These are phyloP conservation scores for Poecilus cupreus DNA, from an alignment of 2,888 invertebrate species.

Conservation along the genomic window DNA sequence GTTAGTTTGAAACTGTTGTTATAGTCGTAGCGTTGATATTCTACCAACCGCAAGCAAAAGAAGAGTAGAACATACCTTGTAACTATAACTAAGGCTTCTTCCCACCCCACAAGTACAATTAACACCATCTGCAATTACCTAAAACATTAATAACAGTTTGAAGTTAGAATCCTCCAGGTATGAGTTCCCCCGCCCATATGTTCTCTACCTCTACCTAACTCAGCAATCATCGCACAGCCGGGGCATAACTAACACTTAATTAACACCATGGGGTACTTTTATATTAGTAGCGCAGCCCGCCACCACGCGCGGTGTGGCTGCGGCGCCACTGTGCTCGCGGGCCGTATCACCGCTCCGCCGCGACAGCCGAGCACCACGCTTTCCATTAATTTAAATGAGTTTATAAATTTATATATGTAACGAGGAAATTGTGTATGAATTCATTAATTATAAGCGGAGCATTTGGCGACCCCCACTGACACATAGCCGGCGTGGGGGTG, in stretches of 20 bases:
- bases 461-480: constrained; percentile 4
- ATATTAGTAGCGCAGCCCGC: constrained; percentile 62
- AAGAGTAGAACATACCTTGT: too few relatives aligned
- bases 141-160: background rate
- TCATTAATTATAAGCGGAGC: constrained; percentile 53
- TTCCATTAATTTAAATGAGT: constrained; percentile 59
- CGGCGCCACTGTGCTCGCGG: background rate
- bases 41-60: too few relatives aligned
- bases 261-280: constrained; percentile 70
- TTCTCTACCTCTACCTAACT: background rate
- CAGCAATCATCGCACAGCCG: background rate
- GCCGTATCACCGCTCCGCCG: background rate
- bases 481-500: background rate
- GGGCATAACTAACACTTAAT: constrained; percentile 69
- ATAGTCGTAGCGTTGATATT: too few relatives aligned
- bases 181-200: background rate
- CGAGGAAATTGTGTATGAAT: constrained; percentile 57
- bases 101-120: too few relatives aligned
- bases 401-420: constrained; percentile 59
- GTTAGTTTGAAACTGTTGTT: too few relatives aligned
- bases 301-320: background rate
- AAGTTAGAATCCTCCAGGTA: background rate
- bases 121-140: background rate
- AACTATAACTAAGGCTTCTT: too few relatives aligned
- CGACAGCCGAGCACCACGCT: background rate